Base-by-base conservation (phyloP, 2,113 vertebrate species). In the Telmatochromis brichardi region DNA sequence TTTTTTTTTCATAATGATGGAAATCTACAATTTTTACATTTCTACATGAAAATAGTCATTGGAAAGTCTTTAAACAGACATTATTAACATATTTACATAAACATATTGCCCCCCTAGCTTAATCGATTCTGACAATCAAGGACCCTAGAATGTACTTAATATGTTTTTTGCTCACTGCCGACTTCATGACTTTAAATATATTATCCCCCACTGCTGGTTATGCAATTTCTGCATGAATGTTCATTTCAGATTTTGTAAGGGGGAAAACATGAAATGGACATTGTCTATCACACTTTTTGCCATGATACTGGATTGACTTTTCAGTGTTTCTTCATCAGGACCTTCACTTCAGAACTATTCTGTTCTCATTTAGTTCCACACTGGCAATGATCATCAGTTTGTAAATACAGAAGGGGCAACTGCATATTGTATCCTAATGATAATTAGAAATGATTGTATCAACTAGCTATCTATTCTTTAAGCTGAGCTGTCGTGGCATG, bases 381-480 rank as follows among this genome's bases (percentile, higher is more conserved):
- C 13, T 15, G 19, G 14, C 15, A 26, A 81, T 83, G 17, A 57
- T 79, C 58, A 81, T 54, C 79, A 31, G 13, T 81, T 68, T 45
- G 51, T 80, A 83, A 80, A 58, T 28, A 71, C 37, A 90, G 68
- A 57, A 42, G 17, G 10, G 45, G 15, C 71, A 65, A 35, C 55
- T 57, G 37, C 78, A 19, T 28, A 57, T 19, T 23, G 37, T 42
- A 86, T 58, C 73, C 57, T 82, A 42, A 86, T 87, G 65, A 21
- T 93, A 85, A 93, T 94, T 86, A 89, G 35, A 92, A 86, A 76
- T 71, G 51, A 91, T 83, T 86, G 80, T 54, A 58, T 73, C 90
- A 92, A 92, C 90, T 58, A 88, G 84, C 87, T 78, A 86, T 91
- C 45, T 82, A 79, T 89, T 73, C 51, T 68, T 84, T 93, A 92